These are phyloP conservation scores for Galerucella pusilla DNA, from an alignment of 2,888 invertebrate genomes.

Conservation along the genomic window DNA sequence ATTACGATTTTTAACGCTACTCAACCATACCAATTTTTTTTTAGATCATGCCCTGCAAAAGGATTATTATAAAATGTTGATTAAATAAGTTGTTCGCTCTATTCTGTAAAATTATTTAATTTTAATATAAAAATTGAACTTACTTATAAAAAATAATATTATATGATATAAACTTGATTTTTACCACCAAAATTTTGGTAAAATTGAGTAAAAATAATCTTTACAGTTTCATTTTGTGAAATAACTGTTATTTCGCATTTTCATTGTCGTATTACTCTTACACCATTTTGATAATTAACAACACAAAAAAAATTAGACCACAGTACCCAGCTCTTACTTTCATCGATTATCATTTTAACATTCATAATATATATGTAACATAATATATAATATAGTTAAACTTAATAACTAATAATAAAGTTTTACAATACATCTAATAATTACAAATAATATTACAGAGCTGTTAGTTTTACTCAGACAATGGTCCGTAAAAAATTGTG, in stretches of 20 bases:
- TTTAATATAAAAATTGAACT: too few species aligned
- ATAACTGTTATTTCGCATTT: constrained; percentile 29
- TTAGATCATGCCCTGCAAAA: too few species aligned
- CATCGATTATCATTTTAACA: constrained; percentile 48
- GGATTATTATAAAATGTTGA: too few species aligned
- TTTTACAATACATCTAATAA: constrained; percentile 56
- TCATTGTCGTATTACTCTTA: constrained; percentile 27
- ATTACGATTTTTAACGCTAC: too few species aligned
- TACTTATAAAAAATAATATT: too few species aligned
- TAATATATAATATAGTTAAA: constrained; percentile 59
- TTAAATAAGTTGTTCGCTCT: too few species aligned
- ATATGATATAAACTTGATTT: too few species aligned
- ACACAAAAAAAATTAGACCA: constrained; percentile 58
- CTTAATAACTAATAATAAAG: constrained; percentile 58
- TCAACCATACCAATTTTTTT: too few species aligned
- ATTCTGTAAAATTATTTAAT: too few species aligned
- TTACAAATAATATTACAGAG: constrained; percentile 61
- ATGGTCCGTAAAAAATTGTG: constrained; percentile 5
- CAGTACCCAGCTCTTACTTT: constrained; percentile 60
- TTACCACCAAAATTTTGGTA: too few species aligned
- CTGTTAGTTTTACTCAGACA: constrained; percentile 54
- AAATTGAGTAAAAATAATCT: not conserved
- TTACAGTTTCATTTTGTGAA: constrained; percentile 25
- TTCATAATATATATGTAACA: constrained; percentile 51
- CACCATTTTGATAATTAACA: constrained; percentile 54